Evolutionary conservation across 1,140 invertebrate genomes (phyloP), one percentile per base, ranked within the genome.

Genomic region (Drosophila ananassae): DNA sequence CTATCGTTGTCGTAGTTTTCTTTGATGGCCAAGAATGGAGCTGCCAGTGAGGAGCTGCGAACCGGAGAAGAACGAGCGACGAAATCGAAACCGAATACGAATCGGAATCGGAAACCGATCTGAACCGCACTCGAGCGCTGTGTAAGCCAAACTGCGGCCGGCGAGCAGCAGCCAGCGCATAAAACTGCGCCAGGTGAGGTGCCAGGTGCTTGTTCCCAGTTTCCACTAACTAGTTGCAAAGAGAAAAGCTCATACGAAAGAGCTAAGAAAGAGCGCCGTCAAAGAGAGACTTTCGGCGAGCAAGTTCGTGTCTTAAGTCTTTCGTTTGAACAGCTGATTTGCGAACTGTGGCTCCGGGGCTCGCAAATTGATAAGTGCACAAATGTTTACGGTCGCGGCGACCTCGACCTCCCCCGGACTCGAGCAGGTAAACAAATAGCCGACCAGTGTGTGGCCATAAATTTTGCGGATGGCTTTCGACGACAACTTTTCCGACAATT

Each of bases 231-330:
- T 4, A 3, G n/a, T 46, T 13, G 73, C 58, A 55, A 52, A 74
- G 79, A 77, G 77, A 81, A 78, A 54, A 55, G 53, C 59, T 13
- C 39, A 28, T 41, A 17, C 53, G 5, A 21, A 61, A 68, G 59
- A 77, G 73, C 34, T 12, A 6, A 22, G 10, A 34, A 47, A 47
- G 44, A 59, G 51, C 30, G 53, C 22, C 39, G 73, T 61, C 73
- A 55, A 87, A 84, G 81, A 84, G 81, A 84, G 80, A 85, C 87
- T 85, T 87, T 87, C 87, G 77, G 67, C 39, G 63, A 77, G 66
- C 82, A 79, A 87, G 82, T 83, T 87, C 82, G 83, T 83, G 83
- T 84, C 83, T 89, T 79, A 73, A 87, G 82, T 89, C 74, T 89
- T 87, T 76, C 73, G 73, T 76, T 74, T 81, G 62, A 85, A 85